Conservation (phyloP, 1,140 invertebrate genomes). For the Berghia stephanieae region DNA sequence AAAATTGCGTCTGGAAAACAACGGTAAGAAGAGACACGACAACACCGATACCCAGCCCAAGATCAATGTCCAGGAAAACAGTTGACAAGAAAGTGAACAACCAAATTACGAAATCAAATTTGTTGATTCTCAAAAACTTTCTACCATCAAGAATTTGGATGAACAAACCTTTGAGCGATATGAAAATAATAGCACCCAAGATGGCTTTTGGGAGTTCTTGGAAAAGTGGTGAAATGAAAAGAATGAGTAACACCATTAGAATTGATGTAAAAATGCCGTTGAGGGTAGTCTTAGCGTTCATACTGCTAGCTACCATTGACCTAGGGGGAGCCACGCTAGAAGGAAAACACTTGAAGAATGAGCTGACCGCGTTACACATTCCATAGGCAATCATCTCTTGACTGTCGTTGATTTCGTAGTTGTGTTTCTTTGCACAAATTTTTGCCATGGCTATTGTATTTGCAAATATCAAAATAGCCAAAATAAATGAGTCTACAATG, state of each 20-base stretch:
- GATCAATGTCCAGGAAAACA: conserved; percentile 61
- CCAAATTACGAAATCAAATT: conserved; percentile 64
- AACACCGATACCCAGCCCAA: conserved; percentile 61
- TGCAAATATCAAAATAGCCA: conserved; percentile 66
- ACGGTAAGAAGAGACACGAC: conserved; percentile 57
- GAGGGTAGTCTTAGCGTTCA: conserved; percentile 57
- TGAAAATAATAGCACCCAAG: conserved; percentile 62
- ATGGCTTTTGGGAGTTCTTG: conserved; percentile 64
- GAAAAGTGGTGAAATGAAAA: conserved; percentile 66
- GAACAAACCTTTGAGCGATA: conserved; percentile 60
- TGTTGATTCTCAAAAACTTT: conserved; percentile 60
- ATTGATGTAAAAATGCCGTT: conserved; percentile 64
- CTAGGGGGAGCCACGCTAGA: conserved; percentile 82
- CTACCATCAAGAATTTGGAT: conserved; percentile 57
- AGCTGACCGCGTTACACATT: conserved; percentile 66
- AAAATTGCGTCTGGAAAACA: conserved; percentile 60
- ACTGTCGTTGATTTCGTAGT: conserved; percentile 67
- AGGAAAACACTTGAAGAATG: conserved; percentile 71
- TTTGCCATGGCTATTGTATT: conserved; percentile 68
- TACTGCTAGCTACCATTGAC: conserved; percentile 73
- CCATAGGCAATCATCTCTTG: conserved; percentile 71
- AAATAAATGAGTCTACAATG: conserved; percentile 61
- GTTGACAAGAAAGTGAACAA: conserved; percentile 58
- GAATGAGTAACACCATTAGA: conserved; percentile 68
- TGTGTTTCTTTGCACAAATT: conserved; percentile 67